phyloP scores from a whole-genome alignment of 1,140 invertebrate species.

The Hestina assimilis region DNA sequence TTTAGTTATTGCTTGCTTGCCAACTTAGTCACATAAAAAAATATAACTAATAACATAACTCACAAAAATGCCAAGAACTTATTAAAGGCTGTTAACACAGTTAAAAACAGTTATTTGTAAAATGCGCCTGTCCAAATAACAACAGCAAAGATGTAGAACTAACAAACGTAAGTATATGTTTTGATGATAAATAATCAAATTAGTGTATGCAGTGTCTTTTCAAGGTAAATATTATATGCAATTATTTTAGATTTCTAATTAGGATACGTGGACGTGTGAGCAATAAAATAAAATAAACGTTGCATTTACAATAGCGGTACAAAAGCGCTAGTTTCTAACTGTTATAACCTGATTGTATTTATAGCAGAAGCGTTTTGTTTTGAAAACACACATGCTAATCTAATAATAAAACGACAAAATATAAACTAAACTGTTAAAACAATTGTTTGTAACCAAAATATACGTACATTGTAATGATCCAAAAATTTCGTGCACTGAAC shows the following conservation, averaged over 20 bases:
- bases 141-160: conserved; percentile 1
- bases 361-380: background rate
- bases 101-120: background rate
- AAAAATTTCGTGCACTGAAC: background rate
- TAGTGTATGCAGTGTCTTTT: conserved; percentile 4
- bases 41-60: too few species aligned
- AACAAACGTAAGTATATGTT: conserved; percentile 1
- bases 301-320: background rate
- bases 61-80: too few species aligned
- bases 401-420: too few species aligned
- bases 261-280: conserved; percentile 20
- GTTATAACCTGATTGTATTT: background rate
- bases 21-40: too few species aligned
- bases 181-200: conserved; percentile 12
- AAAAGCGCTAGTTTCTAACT: background rate
- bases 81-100: background rate
- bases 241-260: conserved; percentile 39
- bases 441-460: background rate
- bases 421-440: background rate
- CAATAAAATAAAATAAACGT: conserved; percentile 12
- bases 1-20: too few species aligned
- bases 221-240: conserved; percentile 10
- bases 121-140: conserved; percentile 12
- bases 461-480: conserved; percentile 8
- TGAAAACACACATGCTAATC: background rate